Evolutionary conservation across 2,888 invertebrate genomes (phyloP).

Genomic region (Hedychridium roseum): DNA sequence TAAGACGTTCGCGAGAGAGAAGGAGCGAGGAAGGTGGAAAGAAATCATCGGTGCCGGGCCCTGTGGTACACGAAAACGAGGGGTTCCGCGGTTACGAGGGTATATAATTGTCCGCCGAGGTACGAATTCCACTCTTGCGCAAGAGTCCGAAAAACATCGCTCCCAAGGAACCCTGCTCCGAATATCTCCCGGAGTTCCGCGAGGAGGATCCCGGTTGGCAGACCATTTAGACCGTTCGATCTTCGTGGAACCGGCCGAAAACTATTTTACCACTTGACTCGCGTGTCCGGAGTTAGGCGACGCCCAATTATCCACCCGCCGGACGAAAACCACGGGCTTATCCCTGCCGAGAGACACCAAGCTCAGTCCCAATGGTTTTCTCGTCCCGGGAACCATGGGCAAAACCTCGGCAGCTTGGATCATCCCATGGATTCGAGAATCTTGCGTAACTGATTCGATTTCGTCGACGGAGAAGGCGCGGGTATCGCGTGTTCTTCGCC

Average conservation of each 20-base stretch:
- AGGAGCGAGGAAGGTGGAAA: too few relatives aligned
- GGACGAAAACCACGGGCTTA: conserved; percentile 8
- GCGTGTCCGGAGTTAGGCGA: conserved; percentile 29
- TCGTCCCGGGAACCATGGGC: too few relatives aligned
- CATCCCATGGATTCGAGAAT: too few relatives aligned
- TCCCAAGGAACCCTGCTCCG: too few relatives aligned
- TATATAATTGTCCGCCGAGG: conserved; percentile 31
- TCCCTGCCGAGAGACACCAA: conserved; percentile 9
- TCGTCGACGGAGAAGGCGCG: too few relatives aligned
- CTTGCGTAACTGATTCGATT: too few relatives aligned
- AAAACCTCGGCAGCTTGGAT: too few relatives aligned
- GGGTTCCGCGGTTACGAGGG: conserved; percentile 11
- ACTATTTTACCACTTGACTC: conserved; percentile 16
- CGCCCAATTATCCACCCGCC: conserved; percentile 23
- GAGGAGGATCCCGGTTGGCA: not conserved
- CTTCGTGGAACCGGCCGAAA: conserved; percentile 22
- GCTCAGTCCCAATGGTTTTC: too few relatives aligned
- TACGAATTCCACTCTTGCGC: conserved; percentile 24
- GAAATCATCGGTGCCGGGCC: not conserved
- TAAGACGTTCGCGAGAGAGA: too few relatives aligned
- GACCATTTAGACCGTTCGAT: conserved; percentile 8
- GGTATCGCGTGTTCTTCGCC: conserved; percentile 19
- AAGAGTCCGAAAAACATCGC: conserved; percentile 21
- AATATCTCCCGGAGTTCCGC: too few relatives aligned
- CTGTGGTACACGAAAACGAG: conserved; percentile 17